Percentiles rank a stretch among this genome's conserved stretches.
These are phyloP conservation scores for Cephonodes hylas DNA, from an alignment of 2,888 invertebrate species.

Conservation along the genomic window DNA sequence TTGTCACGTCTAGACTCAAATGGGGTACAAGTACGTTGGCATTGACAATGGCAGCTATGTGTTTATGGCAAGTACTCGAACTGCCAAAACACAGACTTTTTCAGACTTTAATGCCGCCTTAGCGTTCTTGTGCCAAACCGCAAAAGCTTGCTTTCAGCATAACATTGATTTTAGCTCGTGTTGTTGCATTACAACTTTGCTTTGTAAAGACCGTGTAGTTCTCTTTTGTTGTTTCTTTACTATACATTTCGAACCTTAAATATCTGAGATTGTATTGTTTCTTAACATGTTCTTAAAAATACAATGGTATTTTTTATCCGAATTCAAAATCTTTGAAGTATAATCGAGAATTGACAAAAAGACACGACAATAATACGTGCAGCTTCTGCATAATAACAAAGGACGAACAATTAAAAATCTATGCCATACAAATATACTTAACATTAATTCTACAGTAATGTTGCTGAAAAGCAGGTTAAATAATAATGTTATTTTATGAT, in stretches of 20 bases:
- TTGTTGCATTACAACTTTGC: not conserved
- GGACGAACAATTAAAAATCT: too few relatives aligned
- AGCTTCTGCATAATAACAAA: too few relatives aligned
- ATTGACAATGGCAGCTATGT: constrained; percentile 26
- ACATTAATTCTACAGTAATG: not conserved
- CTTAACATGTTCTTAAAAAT: too few relatives aligned
- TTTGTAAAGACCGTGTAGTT: not conserved
- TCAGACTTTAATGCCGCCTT: not conserved
- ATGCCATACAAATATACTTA: too few relatives aligned
- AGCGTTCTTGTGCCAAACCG: not conserved
- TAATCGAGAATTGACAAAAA: too few relatives aligned
- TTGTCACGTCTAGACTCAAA: not conserved
- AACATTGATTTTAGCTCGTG: not conserved
- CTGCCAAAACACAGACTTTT: constrained; percentile 6
- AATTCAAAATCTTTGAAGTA: too few relatives aligned
- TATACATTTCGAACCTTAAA: too few relatives aligned
- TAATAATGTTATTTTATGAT: not conserved
- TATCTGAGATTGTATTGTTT: too few relatives aligned
- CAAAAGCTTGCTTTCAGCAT: not conserved
- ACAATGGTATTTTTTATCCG: too few relatives aligned
- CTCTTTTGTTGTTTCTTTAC: too few relatives aligned
- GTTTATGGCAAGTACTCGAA: not conserved
- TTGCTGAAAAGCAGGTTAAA: not conserved
- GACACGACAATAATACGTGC: too few relatives aligned
- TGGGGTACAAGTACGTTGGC: not conserved